Evolutionary conservation across 2,113 vertebrate genomes (phyloP).

Genomic region (Muntiacus muntjak): DNA sequence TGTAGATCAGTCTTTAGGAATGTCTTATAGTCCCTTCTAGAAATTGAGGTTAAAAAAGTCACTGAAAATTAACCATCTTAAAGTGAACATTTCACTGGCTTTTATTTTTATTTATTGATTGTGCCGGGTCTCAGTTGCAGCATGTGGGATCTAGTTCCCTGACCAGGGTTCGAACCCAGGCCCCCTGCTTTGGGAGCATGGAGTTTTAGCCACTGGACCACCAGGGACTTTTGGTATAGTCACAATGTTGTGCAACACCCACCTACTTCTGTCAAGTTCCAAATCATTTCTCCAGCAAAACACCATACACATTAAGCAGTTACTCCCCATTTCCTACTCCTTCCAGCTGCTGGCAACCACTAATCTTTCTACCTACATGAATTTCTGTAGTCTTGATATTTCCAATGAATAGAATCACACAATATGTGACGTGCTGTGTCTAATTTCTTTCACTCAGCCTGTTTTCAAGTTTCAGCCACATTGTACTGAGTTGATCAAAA

Average conservation of each 20-base stretch:
- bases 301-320: background rate
- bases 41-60: background rate
- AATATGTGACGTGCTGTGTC: background rate
- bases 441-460: background rate
- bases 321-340: background rate
- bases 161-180: accelerated
- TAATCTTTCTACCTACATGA: background rate
- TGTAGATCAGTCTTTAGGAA: background rate
- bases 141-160: background rate
- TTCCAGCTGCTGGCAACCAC: background rate
- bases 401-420: background rate
- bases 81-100: background rate
- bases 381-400: background rate
- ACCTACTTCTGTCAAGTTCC: background rate
- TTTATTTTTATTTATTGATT: background rate
- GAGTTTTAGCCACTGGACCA: background rate
- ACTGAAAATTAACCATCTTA: background rate
- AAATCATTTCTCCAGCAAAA: background rate
- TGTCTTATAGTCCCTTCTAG: background rate
- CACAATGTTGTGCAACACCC: background rate
- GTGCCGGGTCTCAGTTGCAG: background rate
- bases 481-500: background rate
- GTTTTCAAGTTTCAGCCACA: background rate
- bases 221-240: background rate
- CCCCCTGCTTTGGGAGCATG: background rate